A percentile compares a stretch with the other conserved stretches of the same genome.
phyloP scores from a whole-genome alignment of 2,113 vertebrate species.

The Colinus virginianus region DNA sequence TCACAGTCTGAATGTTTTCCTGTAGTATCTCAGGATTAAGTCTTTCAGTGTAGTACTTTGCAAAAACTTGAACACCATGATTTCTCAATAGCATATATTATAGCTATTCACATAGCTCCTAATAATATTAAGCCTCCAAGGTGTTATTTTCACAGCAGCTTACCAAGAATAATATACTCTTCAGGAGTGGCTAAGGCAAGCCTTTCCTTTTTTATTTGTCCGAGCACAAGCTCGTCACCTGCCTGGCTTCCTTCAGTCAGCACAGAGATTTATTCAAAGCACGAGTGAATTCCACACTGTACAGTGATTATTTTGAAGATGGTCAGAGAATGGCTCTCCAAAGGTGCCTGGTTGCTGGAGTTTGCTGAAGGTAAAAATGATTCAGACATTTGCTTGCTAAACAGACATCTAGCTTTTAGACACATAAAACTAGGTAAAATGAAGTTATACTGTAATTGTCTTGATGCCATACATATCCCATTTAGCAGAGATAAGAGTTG shows the following conservation, averaged over 20 bases:
- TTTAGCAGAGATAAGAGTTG: not conserved
- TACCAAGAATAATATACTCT: not conserved
- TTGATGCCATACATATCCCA: not conserved
- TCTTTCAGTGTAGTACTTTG: not conserved
- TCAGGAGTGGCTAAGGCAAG: not conserved
- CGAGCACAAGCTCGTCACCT: not conserved
- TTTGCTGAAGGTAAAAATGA: not conserved
- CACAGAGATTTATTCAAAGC: not conserved
- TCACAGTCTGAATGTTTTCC: not conserved
- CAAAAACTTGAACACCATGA: not conserved
- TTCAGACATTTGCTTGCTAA: not conserved
- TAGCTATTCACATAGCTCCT: not conserved
- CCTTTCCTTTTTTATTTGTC: not conserved
- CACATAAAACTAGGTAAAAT: not conserved
- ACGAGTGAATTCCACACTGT: not conserved
- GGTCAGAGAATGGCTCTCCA: not conserved
- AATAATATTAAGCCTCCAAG: not conserved
- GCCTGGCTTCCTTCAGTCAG: not conserved
- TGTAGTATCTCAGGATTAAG: not conserved
- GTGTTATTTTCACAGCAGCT: conserved; percentile 17
- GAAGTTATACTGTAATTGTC: not conserved
- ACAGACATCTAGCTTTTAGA: not conserved
- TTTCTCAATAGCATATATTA: not conserved
- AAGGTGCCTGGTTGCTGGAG: not conserved
- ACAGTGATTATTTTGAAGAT: not conserved